Evolutionary conservation across 2,797 vertebrate species (phyloP), one percentile per base, ranked within the genome.

Genomic region (Coilia nasus): DNA sequence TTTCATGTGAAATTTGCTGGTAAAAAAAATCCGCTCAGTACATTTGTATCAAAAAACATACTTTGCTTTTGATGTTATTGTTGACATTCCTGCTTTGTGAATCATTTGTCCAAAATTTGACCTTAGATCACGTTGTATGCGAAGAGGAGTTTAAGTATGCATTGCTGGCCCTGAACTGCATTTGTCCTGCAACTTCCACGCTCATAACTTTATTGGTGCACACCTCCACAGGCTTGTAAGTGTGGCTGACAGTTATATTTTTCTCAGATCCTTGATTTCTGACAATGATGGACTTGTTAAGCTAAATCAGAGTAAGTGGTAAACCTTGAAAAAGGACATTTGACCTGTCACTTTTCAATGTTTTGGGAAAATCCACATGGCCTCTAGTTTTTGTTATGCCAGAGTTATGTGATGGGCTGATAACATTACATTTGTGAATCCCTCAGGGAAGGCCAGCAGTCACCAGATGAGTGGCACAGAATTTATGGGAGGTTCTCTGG

Each of bases 1-100:
- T 98, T 99, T 25, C 98, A 98, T 0, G 98, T 99, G 0, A 99
- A 99, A 92, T 99, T 99, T 91, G 97, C 98, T 0, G 97, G 97
- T 98, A 88, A 62, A n/a, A 41, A 60, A 46, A 41, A 6, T 19
- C 35, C n/a, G n/a, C n/a, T 41, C 35, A 41, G 35, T 41, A 41
- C n/a, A 62, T 83, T 19, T 41, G n/a, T 17, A 75, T 15, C 21
- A 41, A 67, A 23, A 31, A 41, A 19, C 21, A 71, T 31, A 15
- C 28, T 1, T 19, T 17, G 28, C 15, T 35, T 78, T 41, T 78
- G 19, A 21, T 44, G 35, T 6, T 44, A 83, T 25, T 41, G 31
- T 62, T 83, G 23, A 21, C 12, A 14, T 60, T n/a, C 28, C 19
- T 56, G n/a, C 10, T 41, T 0, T 25, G 3, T 21, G 6, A 64